Evolutionary conservation across 2,888 invertebrate species (phyloP).

Genomic region (Latrodectus elegans): DNA sequence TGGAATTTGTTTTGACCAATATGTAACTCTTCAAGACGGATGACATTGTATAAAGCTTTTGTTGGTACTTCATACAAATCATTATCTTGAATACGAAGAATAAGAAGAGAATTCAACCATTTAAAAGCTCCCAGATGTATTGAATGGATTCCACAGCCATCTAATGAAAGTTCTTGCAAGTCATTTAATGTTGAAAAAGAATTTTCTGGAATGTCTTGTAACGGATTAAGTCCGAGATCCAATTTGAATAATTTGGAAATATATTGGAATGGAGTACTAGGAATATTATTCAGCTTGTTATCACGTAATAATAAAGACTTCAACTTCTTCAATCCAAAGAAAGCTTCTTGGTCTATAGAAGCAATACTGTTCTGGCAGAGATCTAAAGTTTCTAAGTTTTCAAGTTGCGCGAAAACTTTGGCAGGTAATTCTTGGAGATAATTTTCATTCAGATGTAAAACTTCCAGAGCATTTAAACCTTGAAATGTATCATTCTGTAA

Average conservation of each 20-base stretch:
- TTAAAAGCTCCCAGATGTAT: constrained; percentile 78
- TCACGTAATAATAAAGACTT: constrained; percentile 85
- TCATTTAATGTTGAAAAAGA: constrained; percentile 77
- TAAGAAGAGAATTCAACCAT: constrained; percentile 84
- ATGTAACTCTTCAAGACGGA: constrained; percentile 83
- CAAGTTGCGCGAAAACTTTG: constrained; percentile 73
- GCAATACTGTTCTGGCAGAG: constrained; percentile 87
- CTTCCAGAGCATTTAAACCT: constrained; percentile 84
- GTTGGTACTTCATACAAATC: constrained; percentile 65
- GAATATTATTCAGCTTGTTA: constrained; percentile 86
- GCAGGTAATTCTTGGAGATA: constrained; percentile 63
- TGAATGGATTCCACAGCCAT: constrained; percentile 72
- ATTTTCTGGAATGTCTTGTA: constrained; percentile 78
- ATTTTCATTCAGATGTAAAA: constrained; percentile 77
- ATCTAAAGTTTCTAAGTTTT: constrained; percentile 83
- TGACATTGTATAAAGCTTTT: constrained; percentile 73
- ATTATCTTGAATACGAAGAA: constrained; percentile 77
- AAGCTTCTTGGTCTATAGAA: constrained; percentile 82
- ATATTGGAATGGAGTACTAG: constrained; percentile 85
- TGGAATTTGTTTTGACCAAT: constrained; percentile 75
- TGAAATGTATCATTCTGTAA: constrained; percentile 85
- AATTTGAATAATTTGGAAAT: constrained; percentile 85
- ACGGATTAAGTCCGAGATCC: constrained; percentile 86
- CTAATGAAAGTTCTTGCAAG: constrained; percentile 83
- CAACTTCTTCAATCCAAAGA: constrained; percentile 84